These are phyloP conservation scores for Parascotia fuliginaria DNA, from an alignment of 2,888 invertebrate species.

Conservation along the genomic window DNA sequence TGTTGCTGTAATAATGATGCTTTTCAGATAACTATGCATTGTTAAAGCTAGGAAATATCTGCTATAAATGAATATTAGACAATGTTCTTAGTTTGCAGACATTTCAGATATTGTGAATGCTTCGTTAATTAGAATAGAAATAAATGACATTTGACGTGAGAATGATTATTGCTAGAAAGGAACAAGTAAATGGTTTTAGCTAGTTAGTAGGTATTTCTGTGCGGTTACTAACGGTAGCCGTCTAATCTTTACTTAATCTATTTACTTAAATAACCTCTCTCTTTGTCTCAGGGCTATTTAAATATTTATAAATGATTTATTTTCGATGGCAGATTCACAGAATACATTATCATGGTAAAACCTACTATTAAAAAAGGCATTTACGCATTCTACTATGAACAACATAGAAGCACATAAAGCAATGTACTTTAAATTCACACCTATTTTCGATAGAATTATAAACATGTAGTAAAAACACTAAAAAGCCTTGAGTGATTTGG, in stretches of 20 bases:
- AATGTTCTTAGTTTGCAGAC: background rate
- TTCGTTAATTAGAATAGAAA: conserved; percentile 14
- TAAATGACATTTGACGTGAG: conserved; percentile 22
- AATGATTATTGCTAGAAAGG: conserved; percentile 31
- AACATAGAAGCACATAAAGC: too few relatives aligned
- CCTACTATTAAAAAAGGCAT: background rate
- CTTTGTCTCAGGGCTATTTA: background rate
- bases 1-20: conserved; percentile 26
- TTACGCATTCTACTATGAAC: too few relatives aligned
- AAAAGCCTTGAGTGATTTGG: too few relatives aligned
- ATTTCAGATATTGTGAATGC: background rate
- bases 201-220: conserved; percentile 14
- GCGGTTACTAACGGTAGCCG: conserved; percentile 23
- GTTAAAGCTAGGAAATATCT: conserved; percentile 18
- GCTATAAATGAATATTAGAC: conserved; percentile 5
- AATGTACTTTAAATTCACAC: too few relatives aligned
- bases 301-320: too few relatives aligned
- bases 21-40: conserved; percentile 27
- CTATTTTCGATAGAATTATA: too few relatives aligned
- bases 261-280: conserved; percentile 20
- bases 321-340: too few relatives aligned
- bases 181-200: conserved; percentile 24
- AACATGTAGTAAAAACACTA: too few relatives aligned
- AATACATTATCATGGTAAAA: too few relatives aligned
- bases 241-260: conserved; percentile 25